A percentile compares a stretch with the other conserved stretches of the same genome.
Evolutionary conservation across 2,888 invertebrate species (phyloP).

Genomic region (Hedychridium roseum): DNA sequence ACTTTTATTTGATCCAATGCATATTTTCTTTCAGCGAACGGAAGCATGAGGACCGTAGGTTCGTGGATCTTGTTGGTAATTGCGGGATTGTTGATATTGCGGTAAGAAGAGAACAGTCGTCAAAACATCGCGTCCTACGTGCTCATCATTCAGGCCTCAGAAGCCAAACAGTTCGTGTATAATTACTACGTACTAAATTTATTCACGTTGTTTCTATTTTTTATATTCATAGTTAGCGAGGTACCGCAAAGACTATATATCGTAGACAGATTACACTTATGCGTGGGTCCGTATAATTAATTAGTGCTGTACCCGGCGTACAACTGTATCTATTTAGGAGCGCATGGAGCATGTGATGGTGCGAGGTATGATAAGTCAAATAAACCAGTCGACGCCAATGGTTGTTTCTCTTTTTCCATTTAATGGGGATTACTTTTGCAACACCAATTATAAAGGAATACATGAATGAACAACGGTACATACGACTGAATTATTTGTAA

Average conservation of each 20-base stretch:
- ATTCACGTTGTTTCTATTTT: conserved; percentile 46
- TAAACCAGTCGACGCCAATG: no score
- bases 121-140: conserved; percentile 15
- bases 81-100: conserved; percentile 37
- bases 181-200: conserved; percentile 40
- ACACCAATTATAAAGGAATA: no score
- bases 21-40: conserved; percentile 36
- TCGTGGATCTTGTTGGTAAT: conserved; percentile 39
- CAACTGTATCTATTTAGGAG: no score
- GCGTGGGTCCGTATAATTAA: conserved; percentile 16
- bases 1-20: neutral
- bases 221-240: conserved; percentile 41
- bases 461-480: no score
- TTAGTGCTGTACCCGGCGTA: no score
- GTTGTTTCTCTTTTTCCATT: no score
- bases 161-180: conserved; percentile 9
- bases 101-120: conserved; percentile 36
- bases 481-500: no score
- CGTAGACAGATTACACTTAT: conserved; percentile 13
- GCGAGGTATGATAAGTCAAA: no score
- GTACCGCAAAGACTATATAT: conserved; percentile 12
- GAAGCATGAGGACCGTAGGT: conserved; percentile 29
- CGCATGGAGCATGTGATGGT: no score
- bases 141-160: conserved; percentile 26
- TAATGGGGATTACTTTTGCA: no score